Evolutionary conservation across 2,113 vertebrate species (phyloP), one percentile per base, ranked within the genome.

Genomic region (Hoplias malabaricus): DNA sequence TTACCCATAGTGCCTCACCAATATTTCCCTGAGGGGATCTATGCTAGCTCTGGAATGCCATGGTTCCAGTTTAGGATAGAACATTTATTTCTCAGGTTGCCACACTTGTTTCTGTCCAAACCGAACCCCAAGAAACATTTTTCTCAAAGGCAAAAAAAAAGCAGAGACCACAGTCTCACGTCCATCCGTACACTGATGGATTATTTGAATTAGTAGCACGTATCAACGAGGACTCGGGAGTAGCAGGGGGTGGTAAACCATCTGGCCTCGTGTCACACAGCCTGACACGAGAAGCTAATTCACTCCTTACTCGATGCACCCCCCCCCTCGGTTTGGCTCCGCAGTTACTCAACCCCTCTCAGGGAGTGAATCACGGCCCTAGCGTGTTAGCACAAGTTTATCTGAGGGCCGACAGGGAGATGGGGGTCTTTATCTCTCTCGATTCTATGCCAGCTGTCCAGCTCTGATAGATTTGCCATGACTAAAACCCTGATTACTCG

Each of bases 351-450:
- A 62, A 29, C 9, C 8, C 19, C 34, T 48, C 27, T 16, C 40
- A 23, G 11, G 50, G 59, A 67, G 42, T 2, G 31, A 33, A 8
- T 21, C 38, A 56, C 13, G 31, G 13, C 11, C 13, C 1, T 19
- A 74, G 57, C 69, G 63, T 70, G 65, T 80, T 69, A 33, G 23
- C 9, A 61, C 79, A 77, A 34, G 68, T 75, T 62, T 46, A 46
- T 13, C 4, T 19, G 13, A 31, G 70, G 65, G 42, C 40, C 16
- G 10, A n/a, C 27, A 14, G 46, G 48, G 34, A 54, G 29, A 12
- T 56, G 46, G 48, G 54, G 63, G 23, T 61, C 16, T 72, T 77
- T 59, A 76, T 71, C 50, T 2, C 10, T 65, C 70, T 62, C 6
- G 5, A 59, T 38, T 67, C 34, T 31, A 19, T 76, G 66, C 73